Evolutionary conservation across 2,113 vertebrate genomes (phyloP).

Genomic region (Rattus rattus): DNA sequence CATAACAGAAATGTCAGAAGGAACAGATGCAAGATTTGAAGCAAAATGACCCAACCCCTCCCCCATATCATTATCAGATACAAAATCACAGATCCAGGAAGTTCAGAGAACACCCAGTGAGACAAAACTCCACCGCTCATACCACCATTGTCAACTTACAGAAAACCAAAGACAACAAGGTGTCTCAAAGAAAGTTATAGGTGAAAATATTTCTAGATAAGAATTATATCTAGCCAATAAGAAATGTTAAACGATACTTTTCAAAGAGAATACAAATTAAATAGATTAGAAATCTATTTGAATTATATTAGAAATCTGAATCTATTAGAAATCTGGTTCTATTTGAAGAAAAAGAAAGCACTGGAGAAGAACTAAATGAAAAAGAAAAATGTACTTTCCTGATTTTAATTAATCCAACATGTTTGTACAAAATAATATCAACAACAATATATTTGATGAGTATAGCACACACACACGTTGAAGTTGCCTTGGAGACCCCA

Average conservation of each 20-base stretch:
- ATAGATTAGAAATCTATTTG: neutral
- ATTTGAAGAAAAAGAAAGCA: neutral
- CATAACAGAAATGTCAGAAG: neutral
- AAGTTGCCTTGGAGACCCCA: too few relatives aligned
- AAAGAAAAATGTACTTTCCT: neutral
- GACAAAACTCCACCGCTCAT: neutral
- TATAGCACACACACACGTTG: neutral
- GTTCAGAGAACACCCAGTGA: neutral
- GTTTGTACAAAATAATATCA: neutral
- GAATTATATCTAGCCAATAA: neutral
- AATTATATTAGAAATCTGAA: too few relatives aligned
- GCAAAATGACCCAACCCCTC: neutral
- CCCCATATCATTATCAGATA: neutral
- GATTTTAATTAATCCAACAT: neutral
- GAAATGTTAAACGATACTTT: neutral
- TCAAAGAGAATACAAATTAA: neutral
- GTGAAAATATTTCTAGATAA: neutral
- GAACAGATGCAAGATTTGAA: neutral
- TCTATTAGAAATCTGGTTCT: neutral
- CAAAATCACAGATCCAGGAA: neutral
- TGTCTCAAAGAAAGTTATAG: neutral
- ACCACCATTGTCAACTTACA: too few relatives aligned
- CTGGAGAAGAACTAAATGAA: neutral
- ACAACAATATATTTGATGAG: neutral
- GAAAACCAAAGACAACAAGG: neutral